A percentile compares a stretch with the other conserved stretches of the same genome.
These are phyloP conservation scores for Phenganax marumi DNA, from an alignment of 92 coral and sea anemone species.

Conservation along the genomic window DNA sequence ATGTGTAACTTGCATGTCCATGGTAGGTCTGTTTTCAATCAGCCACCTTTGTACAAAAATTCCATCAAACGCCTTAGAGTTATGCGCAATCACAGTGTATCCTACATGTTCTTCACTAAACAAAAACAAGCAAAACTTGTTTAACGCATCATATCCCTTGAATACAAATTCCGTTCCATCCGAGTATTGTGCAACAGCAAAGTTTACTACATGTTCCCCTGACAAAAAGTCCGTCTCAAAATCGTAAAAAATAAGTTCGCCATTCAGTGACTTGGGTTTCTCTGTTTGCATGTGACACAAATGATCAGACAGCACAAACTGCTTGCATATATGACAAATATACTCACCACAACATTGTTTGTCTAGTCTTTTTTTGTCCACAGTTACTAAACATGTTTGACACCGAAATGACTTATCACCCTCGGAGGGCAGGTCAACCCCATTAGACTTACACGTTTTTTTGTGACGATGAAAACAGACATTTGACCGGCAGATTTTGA, in stretches of 20 bases:
- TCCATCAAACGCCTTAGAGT: neutral
- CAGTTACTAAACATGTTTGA: conserved; percentile 30
- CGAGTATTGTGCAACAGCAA: conserved; percentile 19
- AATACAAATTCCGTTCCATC: conserved; percentile 33
- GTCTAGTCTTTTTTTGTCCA: conserved; percentile 15
- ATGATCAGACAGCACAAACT: too few relatives aligned
- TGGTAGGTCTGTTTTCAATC: conserved; percentile 48
- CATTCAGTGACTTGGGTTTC: neutral
- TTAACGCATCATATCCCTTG: conserved; percentile 21
- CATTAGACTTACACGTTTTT: conserved; percentile 21
- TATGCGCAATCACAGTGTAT: neutral
- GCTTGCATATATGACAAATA: conserved; percentile 34
- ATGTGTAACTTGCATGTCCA: conserved; percentile 29
- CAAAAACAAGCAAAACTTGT: conserved; percentile 29
- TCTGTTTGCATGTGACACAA: too few relatives aligned
- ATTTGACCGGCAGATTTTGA: conserved; percentile 32
- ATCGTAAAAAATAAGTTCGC: too few relatives aligned
- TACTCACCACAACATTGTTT: conserved; percentile 46
- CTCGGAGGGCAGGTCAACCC: conserved; percentile 12
- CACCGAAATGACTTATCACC: conserved; percentile 27
- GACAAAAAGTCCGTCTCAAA: too few relatives aligned
- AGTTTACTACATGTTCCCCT: too few relatives aligned
- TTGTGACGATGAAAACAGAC: conserved; percentile 39
- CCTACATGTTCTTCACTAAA: conserved; percentile 15
- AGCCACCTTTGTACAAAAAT: neutral